Conservation (phyloP, 92 coral and sea anemone genomes). For the Phenganax stokvisi region DNA sequence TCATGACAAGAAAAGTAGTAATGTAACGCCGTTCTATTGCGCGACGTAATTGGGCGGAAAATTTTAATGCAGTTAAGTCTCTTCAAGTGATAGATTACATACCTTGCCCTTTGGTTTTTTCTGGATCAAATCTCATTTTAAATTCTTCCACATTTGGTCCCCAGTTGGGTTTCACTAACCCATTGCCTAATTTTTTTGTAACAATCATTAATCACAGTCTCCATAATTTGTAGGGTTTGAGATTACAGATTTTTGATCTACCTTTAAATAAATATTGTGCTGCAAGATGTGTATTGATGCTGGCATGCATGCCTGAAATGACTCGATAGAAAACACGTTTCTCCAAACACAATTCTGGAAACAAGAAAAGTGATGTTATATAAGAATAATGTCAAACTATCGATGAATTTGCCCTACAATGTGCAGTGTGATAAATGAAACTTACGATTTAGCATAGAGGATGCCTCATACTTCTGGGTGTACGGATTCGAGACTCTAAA, state of each 20-base stretch:
- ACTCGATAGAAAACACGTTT: slow-evolving; percentile 90
- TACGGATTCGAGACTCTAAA: slow-evolving; percentile 24
- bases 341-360: slow-evolving; percentile 84
- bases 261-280: slow-evolving; percentile 79
- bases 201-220: not conserved
- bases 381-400: not conserved
- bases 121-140: slow-evolving; percentile 73
- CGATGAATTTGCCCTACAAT: not conserved
- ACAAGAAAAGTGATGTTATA: not conserved
- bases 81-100: not conserved
- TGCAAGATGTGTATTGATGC: slow-evolving; percentile 90
- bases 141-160: slow-evolving; percentile 83
- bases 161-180: slow-evolving; percentile 78
- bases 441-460: slow-evolving; percentile 36
- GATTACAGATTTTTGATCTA: not conserved
- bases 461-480: slow-evolving; percentile 31
- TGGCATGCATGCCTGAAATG: slow-evolving; percentile 93
- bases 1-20: no score
- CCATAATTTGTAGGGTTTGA: no score
- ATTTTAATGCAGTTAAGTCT: not conserved
- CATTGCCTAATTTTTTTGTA: slow-evolving; percentile 48
- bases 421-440: not conserved
- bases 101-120: slow-evolving; percentile 83
- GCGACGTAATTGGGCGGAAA: no score
- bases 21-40: no score